Conservation (phyloP, 2,113 vertebrate species). For the Reinhardtius hippoglossoides region DNA sequence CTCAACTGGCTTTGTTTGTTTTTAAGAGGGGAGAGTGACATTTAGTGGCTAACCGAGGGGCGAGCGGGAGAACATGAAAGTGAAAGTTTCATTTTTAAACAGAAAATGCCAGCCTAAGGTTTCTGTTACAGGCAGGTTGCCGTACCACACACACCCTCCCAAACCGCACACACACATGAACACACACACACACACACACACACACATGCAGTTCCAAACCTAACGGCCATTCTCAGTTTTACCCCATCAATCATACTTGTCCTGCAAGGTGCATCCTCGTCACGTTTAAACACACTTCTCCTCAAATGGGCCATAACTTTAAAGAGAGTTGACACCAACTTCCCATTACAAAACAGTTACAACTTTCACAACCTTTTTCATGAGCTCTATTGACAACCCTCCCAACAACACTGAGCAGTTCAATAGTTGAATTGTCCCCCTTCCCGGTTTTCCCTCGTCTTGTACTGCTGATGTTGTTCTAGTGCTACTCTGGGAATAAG, state of each 20-base stretch:
- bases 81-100: slow-evolving; percentile 75
- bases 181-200: slow-evolving; percentile 33
- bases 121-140: slow-evolving; percentile 73
- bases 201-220: neutral
- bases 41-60: slow-evolving; percentile 80
- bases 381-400: slow-evolving; percentile 77
- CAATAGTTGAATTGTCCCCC: slow-evolving; percentile 70
- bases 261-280: slow-evolving; percentile 78
- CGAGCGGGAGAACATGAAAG: slow-evolving; percentile 76
- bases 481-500: slow-evolving; percentile 72
- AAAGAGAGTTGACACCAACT: slow-evolving; percentile 78
- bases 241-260: slow-evolving; percentile 68
- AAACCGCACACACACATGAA: slow-evolving; percentile 31
- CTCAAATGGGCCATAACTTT: slow-evolving; percentile 79
- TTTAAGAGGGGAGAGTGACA: slow-evolving; percentile 77
- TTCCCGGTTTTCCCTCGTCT: slow-evolving; percentile 25
- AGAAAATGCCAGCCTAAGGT: slow-evolving; percentile 68
- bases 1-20: slow-evolving; percentile 77
- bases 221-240: slow-evolving; percentile 68
- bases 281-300: slow-evolving; percentile 73
- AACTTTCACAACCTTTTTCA: slow-evolving; percentile 79
- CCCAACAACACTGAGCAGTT: slow-evolving; percentile 54
- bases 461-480: slow-evolving; percentile 72
- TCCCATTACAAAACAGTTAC: slow-evolving; percentile 78
- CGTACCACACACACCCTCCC: slow-evolving; percentile 29